Base-by-base conservation (phyloP, 2,888 invertebrate genomes). In the Meandrusa payeni region DNA sequence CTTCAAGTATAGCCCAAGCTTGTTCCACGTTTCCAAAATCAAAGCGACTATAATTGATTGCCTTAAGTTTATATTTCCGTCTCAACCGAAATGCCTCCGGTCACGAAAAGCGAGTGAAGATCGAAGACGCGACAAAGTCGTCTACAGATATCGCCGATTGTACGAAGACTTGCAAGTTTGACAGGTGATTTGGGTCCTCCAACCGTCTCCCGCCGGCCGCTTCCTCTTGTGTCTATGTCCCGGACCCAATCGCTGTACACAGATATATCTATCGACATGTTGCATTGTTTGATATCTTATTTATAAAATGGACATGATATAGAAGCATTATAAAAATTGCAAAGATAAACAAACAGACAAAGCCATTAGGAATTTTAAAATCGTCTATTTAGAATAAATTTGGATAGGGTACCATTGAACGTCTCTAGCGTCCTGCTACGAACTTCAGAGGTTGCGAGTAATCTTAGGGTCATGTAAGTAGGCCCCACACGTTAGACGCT, bases 171-270 rank as follows among this genome's bases (percentile, higher is more conserved):
- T 68, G 61, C 54, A 50, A 65, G 58, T 78, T 78, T 81, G 87
- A 86, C 86, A 86, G 70, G 64, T 87, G 87, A 86, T 85, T 83
- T 80, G 83, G 87, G 87, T 87, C 72, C 69, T 47, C 52, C 22
- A 15, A 28, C 10, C 38, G 56, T 50, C 54, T 43, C 53, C 52
- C 61, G 69, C 69, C 76, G 69, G 68, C 69, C 74, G 71, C 62
- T 76, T 82, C 81, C 81, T 77, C 54, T 48, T 49, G 43, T 61
- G 57, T 51, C 60, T 60, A 54, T 52, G 50, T 56, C 48, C 43
- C 12, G 28, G 36, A 12, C 31, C 17, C 19, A 31, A 38, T 39
- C 49, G 37, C 41, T 55, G 36, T 40, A 46, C 29, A 26, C 54
- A 41, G 48, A 54, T 75, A 72, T 62, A 51, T 48, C 66, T 77